Conservation (phyloP, 1,140 invertebrate genomes). For the Lutraria rhynchaena region DNA sequence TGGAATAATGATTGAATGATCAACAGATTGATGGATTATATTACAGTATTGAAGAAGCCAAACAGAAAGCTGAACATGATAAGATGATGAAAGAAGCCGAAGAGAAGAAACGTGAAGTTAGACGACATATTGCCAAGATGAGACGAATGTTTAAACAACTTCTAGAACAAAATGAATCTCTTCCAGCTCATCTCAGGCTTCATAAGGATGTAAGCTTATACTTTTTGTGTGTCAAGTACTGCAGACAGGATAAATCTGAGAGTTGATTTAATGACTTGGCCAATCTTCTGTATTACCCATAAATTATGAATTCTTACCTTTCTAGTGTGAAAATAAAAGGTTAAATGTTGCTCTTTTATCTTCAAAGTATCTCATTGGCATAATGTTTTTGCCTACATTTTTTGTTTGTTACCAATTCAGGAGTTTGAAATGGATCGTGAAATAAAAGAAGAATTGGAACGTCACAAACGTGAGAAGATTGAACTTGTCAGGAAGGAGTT, state of each 20-base stretch:
- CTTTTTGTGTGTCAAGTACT: too few relatives aligned
- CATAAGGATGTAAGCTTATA: constrained; percentile 72
- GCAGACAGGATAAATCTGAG: too few relatives aligned
- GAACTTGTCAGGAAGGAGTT: constrained; percentile 79
- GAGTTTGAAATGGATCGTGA: constrained; percentile 82
- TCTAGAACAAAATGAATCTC: constrained; percentile 78
- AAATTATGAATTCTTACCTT: too few relatives aligned
- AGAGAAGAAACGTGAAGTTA: constrained; percentile 83
- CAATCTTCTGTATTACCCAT: too few relatives aligned
- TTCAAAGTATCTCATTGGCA: too few relatives aligned
- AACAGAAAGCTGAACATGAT: constrained; percentile 85
- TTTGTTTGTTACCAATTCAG: constrained; percentile 60
- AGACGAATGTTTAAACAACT: constrained; percentile 79
- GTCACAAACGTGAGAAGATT: constrained; percentile 78
- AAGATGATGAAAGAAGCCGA: constrained; percentile 84
- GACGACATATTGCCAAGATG: constrained; percentile 78
- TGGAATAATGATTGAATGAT: background rate
- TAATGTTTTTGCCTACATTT: too few relatives aligned
- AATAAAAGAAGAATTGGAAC: constrained; percentile 78
- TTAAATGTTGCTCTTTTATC: too few relatives aligned
- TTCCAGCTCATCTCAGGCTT: constrained; percentile 78
- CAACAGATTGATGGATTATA: background rate
- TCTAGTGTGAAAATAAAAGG: too few relatives aligned
- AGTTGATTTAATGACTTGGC: too few relatives aligned
- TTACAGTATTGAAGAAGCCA: constrained; percentile 87